Base-by-base conservation (phyloP, 2,797 vertebrate genomes). In the Scolopax rusticola region DNA sequence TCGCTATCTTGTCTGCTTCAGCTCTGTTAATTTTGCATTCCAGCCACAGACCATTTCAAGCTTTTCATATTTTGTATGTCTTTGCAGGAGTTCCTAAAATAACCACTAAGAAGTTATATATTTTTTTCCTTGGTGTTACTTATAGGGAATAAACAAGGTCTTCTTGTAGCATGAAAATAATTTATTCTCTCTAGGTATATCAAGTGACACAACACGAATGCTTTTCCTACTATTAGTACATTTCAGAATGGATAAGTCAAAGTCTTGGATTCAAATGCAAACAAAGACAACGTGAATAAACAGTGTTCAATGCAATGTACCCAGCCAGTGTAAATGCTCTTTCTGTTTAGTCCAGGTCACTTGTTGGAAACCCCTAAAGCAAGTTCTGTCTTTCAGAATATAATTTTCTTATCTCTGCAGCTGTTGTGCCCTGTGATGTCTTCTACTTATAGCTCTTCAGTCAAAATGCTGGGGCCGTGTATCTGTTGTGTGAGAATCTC, bases 241-340 rank as follows among this genome's bases (percentile, higher is more conserved):
- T 38, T 70, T 82, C 63, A 70, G 71, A 74, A n/a, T 30, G 27
- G 30, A 0, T 10, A 9, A 38, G 14, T 2, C 59, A 40, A n/a
- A 38, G 20, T 11, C 69, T 73, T 79, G 40, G 12, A 30, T 69
- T 82, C n/a, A 38, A 28, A 60, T 43, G 16, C 40, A 33, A 84
- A 60, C 32, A 6, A 6, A 76, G 43, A 38, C 4, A 8, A 23
- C 56, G 40, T 40, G 71, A 40, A 16, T 28, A 64, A 56, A 12
- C 19, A 24, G n/a, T 3, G 7, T 24, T 77, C 25, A 32, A 0
- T 25, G 33, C 12, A 3, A 2, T 1, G 33, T 5, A 8, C 20
- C 4, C 18, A 36, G 51, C 8, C 47, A 21, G 0, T n/a, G 48
- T 11, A 32, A 54, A 19, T 7, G 47, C 12, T 54, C 9, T 36